Evolutionary conservation across 2,888 invertebrate genomes (phyloP).

Genomic region (Athetis lepigone): DNA sequence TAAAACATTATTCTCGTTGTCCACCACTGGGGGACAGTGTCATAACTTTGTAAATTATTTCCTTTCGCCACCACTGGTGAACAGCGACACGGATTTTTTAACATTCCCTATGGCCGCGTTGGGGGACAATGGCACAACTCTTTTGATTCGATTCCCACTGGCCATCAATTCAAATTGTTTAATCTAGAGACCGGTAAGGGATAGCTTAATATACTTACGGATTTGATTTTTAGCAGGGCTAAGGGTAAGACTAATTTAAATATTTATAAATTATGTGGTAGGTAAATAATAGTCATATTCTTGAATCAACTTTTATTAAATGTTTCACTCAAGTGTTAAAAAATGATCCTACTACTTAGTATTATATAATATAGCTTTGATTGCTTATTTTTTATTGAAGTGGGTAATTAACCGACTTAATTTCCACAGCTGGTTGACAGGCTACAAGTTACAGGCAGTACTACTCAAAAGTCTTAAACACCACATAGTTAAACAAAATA

Average conservation of each 20-base stretch:
- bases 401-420: constrained; percentile 18
- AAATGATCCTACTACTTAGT: no score
- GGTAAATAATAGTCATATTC: no score
- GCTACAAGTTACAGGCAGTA: constrained; percentile 12
- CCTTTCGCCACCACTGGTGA: constrained; percentile 1
- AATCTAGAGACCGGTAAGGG: neutral
- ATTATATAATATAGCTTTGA: constrained; percentile 13
- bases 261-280: constrained; percentile 1
- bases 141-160: no score
- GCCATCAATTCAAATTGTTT: no score
- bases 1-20: constrained; percentile 6
- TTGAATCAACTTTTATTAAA: constrained; percentile 14
- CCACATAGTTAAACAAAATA: no score
- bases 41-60: constrained; percentile 14
- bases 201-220: constrained; percentile 7
- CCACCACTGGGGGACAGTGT: constrained; percentile 18
- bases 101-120: no score
- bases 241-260: neutral
- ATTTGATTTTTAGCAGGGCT: no score
- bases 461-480: no score
- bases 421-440: constrained; percentile 16
- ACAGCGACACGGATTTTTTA: no score
- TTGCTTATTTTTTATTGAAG: constrained; percentile 17
- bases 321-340: constrained; percentile 9
- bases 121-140: no score